These are phyloP conservation scores for Metopia argyrocephala DNA, from an alignment of 2,888 invertebrate species.

Conservation along the genomic window DNA sequence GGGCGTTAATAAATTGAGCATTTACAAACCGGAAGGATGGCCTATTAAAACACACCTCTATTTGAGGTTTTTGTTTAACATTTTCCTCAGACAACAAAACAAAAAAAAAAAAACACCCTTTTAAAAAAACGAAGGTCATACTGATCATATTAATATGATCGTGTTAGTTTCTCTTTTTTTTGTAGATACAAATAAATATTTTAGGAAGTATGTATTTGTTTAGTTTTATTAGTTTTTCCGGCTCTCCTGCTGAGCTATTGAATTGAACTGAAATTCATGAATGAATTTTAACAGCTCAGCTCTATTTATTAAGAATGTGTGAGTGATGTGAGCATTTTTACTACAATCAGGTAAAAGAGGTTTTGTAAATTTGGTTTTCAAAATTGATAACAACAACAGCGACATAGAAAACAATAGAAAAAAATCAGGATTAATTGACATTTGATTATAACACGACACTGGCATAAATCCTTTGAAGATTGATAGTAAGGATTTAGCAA, in stretches of 20 bases:
- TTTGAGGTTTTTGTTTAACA: slow-evolving; percentile 69
- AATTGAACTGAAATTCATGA: slow-evolving; percentile 48
- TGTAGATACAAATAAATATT: too few relatives aligned
- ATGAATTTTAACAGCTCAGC: slow-evolving; percentile 23
- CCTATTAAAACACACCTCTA: slow-evolving; percentile 74
- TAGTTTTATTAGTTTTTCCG: slow-evolving; percentile 32
- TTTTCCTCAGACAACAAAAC: neutral
- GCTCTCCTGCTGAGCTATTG: slow-evolving; percentile 64
- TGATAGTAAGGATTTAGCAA: slow-evolving; percentile 55
- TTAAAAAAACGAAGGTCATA: slow-evolving; percentile 1
- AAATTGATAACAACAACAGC: neutral
- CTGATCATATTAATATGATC: too few relatives aligned
- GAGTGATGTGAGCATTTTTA: slow-evolving; percentile 5
- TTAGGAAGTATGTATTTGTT: slow-evolving; percentile 53
- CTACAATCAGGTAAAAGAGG: slow-evolving; percentile 45
- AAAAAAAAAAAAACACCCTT: slow-evolving; percentile 23
- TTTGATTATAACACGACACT: slow-evolving; percentile 49
- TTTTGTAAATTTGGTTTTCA: slow-evolving; percentile 46
- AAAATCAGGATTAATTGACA: slow-evolving; percentile 61
- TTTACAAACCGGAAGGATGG: slow-evolving; percentile 70
- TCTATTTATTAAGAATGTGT: neutral
- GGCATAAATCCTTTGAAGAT: slow-evolving; percentile 56
- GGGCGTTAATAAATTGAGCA: slow-evolving; percentile 64
- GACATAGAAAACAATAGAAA: slow-evolving; percentile 20
- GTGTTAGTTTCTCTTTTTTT: too few relatives aligned